These are phyloP conservation scores for Athripsodes cinereus DNA, from an alignment of 2,888 invertebrate genomes.

Conservation along the genomic window DNA sequence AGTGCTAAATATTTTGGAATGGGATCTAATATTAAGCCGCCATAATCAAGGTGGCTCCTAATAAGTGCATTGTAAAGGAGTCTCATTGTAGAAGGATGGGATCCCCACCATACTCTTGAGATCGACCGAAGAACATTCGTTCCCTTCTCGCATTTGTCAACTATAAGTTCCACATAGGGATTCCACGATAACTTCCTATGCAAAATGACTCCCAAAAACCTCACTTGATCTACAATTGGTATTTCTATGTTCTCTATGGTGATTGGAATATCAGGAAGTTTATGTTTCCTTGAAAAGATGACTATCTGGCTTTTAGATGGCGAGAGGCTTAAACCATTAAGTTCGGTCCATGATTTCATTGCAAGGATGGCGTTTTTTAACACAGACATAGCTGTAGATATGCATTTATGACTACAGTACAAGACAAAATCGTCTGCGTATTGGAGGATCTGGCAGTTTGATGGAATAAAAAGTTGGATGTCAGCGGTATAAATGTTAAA, in stretches of 20 bases:
- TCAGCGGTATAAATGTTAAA: neutral
- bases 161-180: neutral
- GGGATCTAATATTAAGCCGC: neutral
- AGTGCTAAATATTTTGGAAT: neutral
- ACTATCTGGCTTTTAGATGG: neutral
- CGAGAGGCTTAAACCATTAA: neutral
- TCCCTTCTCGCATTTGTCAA: neutral
- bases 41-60: neutral
- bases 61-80: neutral
- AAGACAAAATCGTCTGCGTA: neutral
- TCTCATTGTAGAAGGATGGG: neutral
- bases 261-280: neutral
- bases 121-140: neutral
- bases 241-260: neutral
- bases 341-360: neutral
- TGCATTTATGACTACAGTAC: neutral
- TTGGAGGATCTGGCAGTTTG: neutral
- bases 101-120: neutral
- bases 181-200: neutral
- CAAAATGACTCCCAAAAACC: neutral
- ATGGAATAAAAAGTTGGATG: neutral
- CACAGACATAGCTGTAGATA: neutral
- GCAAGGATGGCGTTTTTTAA: neutral
- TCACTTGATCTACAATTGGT: neutral
- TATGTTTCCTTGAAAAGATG: neutral